Evolutionary conservation across 2,888 invertebrate genomes (phyloP).

Genomic region (Altica lythri): DNA sequence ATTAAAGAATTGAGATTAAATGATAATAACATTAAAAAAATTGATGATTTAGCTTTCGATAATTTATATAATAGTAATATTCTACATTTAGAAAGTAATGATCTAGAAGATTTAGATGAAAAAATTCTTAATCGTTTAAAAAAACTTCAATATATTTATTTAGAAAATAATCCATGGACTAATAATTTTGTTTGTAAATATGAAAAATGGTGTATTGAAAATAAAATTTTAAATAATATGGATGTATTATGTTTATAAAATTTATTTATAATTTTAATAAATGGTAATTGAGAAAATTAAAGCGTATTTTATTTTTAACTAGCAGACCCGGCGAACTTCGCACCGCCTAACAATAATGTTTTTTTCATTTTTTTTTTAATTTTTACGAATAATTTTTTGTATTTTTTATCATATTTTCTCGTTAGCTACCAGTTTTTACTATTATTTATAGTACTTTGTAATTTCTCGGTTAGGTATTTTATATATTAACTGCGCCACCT

Average conservation of each 20-base stretch:
- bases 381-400: too few relatives aligned
- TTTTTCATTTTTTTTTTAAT: too few relatives aligned
- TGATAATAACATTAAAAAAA: slow-evolving; percentile 36
- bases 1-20: slow-evolving; percentile 33
- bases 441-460: too few relatives aligned
- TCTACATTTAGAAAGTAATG: slow-evolving; percentile 37
- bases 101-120: slow-evolving; percentile 27
- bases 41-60: slow-evolving; percentile 33
- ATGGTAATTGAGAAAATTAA: too few relatives aligned
- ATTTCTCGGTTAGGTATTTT: too few relatives aligned
- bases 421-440: too few relatives aligned
- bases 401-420: too few relatives aligned
- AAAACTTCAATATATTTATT: slow-evolving; percentile 19
- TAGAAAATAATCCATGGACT: slow-evolving; percentile 34
- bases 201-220: slow-evolving; percentile 26
- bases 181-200: slow-evolving; percentile 31
- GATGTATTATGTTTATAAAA: slow-evolving; percentile 7
- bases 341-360: too few relatives aligned
- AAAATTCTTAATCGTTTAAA: slow-evolving; percentile 18
- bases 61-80: slow-evolving; percentile 24
- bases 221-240: slow-evolving; percentile 22
- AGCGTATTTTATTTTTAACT: too few relatives aligned
- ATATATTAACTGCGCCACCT: too few relatives aligned
- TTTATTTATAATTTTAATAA: too few relatives aligned
- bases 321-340: too few relatives aligned